Conservation (phyloP, 53 echinoderm and acorn worm genomes). For the Hippasteria phrygiana region DNA sequence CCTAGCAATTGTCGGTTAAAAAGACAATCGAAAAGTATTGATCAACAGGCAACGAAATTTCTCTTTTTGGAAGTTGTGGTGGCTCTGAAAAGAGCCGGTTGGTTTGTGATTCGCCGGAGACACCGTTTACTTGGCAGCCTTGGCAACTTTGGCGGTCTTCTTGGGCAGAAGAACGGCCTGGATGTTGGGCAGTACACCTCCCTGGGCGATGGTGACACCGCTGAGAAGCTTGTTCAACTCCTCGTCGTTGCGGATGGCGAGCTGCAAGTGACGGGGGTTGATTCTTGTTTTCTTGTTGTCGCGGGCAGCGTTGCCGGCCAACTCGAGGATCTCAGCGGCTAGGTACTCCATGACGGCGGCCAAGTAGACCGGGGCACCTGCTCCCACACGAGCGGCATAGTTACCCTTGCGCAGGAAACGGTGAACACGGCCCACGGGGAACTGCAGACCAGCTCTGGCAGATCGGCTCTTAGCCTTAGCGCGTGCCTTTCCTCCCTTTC, state of each 20-base stretch:
- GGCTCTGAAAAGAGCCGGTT: constrained; percentile 46
- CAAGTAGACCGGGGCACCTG: constrained; percentile 91
- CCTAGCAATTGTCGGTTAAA: no score
- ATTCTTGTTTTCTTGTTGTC: constrained; percentile 95
- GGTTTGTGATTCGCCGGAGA: neutral
- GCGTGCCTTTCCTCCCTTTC: constrained; percentile 84
- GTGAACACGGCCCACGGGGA: constrained; percentile 94
- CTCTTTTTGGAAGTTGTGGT: constrained; percentile 35
- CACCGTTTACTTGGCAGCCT: constrained; percentile 31
- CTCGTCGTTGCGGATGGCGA: constrained; percentile 95
- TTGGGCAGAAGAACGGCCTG: constrained; percentile 88
- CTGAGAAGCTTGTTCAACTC: constrained; percentile 91
- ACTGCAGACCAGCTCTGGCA: constrained; percentile 86
- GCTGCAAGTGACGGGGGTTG: constrained; percentile 90
- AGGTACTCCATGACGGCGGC: constrained; percentile 94
- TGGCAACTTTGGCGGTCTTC: constrained; percentile 72
- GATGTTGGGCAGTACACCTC: constrained; percentile 88
- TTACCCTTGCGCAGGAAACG: constrained; percentile 88
- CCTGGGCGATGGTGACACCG: constrained; percentile 91
- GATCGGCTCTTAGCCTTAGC: constrained; percentile 84
- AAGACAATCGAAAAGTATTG: no score
- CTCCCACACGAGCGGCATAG: constrained; percentile 82
- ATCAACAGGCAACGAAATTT: neutral
- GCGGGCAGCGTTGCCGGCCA: constrained; percentile 95
- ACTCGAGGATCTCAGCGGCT: constrained; percentile 86